Conservation (phyloP, 2,797 vertebrate species). For the Spondyliosoma cantharus region DNA sequence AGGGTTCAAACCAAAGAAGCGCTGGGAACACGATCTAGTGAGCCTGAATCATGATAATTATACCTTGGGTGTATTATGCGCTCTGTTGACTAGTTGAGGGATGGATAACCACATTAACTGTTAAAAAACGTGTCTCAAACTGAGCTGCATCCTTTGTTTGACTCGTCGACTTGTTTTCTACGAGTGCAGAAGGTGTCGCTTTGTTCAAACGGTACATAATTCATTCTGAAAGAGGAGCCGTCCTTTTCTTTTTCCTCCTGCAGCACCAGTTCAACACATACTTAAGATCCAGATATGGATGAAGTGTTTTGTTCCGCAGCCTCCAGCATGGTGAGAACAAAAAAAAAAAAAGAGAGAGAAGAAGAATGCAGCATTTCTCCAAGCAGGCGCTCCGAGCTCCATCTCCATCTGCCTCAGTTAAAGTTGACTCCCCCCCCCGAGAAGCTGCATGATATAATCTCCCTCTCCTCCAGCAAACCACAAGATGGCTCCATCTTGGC, state of each 20-base stretch:
- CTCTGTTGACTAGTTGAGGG: too few relatives aligned
- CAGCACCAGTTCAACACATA: slow-evolving; percentile 22
- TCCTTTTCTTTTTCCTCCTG: neutral
- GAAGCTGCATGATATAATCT: slow-evolving; percentile 16
- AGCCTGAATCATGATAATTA: too few relatives aligned
- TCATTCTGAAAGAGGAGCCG: neutral
- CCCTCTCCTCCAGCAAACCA: slow-evolving; percentile 52
- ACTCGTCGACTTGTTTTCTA: neutral
- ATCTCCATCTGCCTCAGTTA: slow-evolving; percentile 39
- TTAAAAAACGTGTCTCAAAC: neutral
- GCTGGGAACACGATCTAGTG: too few relatives aligned
- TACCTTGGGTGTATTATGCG: too few relatives aligned
- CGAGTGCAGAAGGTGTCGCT: neutral
- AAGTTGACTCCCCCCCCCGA: slow-evolving; percentile 29
- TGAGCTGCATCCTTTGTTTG: neutral
- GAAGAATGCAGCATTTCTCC: slow-evolving; percentile 42
- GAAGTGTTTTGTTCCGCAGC: slow-evolving; percentile 42
- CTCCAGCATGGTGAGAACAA: slow-evolving; percentile 34
- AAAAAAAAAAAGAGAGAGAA: neutral
- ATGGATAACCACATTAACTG: neutral
- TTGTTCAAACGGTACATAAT: neutral
- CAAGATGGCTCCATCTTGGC: slow-evolving; percentile 70
- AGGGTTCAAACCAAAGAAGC: too few relatives aligned
- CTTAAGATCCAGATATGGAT: slow-evolving; percentile 35
- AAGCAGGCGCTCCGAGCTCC: slow-evolving; percentile 19